Evolutionary conservation across 37 sponge, comb jelly and placozoan genomes (phyloP).

Genomic region (Agelas oroides): DNA sequence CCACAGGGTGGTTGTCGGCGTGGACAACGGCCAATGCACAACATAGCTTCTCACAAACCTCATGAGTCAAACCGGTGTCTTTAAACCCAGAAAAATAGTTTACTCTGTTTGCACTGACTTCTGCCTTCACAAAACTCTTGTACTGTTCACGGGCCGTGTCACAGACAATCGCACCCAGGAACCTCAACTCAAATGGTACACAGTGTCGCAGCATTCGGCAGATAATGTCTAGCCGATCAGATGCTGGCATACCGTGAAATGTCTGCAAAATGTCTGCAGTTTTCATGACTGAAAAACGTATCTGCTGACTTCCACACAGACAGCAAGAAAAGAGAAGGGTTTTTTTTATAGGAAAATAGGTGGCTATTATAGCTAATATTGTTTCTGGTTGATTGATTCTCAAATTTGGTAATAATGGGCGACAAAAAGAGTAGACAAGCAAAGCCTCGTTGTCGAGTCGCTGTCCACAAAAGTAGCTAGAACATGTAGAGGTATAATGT

Average conservation of each 20-base stretch:
- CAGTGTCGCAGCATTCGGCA: conserved; percentile 70
- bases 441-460: too few species aligned
- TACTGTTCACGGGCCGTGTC: conserved; percentile 32
- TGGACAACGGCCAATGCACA: conserved; percentile 65
- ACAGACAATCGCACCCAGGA: conserved; percentile 61
- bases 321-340: too few species aligned
- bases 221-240: conserved; percentile 70
- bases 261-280: conserved; percentile 53
- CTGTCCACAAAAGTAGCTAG: too few species aligned
- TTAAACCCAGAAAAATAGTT: conserved; percentile 54
- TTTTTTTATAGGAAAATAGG: too few species aligned
- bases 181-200: conserved; percentile 62
- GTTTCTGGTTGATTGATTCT: too few species aligned
- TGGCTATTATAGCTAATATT: too few species aligned
- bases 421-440: too few species aligned
- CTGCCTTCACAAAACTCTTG: conserved; percentile 43
- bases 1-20: conserved; percentile 72
- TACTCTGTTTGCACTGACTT: conserved; percentile 54
- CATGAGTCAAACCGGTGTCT: conserved; percentile 46
- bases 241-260: conserved; percentile 69
- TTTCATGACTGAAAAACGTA: conserved; percentile 30
- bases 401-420: too few species aligned
- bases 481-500: too few species aligned
- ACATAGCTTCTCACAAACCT: conserved; percentile 68
- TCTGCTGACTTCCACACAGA: background rate